Conservation (phyloP, 2,888 invertebrate genomes). For the Cerastis rubricosa region DNA sequence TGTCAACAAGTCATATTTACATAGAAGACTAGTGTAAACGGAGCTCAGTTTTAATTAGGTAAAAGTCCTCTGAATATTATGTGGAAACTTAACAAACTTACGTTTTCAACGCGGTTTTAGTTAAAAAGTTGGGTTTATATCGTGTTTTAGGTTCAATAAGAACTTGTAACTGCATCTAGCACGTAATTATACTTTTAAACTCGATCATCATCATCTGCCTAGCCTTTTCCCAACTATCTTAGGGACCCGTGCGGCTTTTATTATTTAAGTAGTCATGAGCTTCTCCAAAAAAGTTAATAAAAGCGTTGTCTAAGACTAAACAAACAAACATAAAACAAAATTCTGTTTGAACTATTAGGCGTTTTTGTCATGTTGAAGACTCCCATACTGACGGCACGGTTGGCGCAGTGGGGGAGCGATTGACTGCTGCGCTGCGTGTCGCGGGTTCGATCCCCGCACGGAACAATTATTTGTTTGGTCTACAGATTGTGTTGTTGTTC, state of each 20-base stretch:
- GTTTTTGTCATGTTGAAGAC: not conserved
- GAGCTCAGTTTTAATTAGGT: conserved; percentile 47
- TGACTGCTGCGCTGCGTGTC: too few relatives aligned
- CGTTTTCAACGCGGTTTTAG: conserved; percentile 21
- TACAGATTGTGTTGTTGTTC: too few relatives aligned
- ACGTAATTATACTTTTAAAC: not conserved
- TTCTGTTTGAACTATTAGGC: not conserved
- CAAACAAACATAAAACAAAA: not conserved
- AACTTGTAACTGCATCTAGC: not conserved
- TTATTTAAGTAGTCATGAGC: not conserved
- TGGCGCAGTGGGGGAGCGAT: too few relatives aligned
- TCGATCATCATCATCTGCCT: not conserved
- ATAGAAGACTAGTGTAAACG: conserved; percentile 45
- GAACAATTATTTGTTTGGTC: too few relatives aligned
- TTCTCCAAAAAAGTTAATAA: not conserved
- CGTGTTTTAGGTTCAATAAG: conserved; percentile 12
- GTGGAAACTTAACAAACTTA: conserved; percentile 30
- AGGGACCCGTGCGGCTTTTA: not conserved
- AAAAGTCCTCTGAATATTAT: conserved; percentile 45
- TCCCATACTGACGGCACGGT: too few relatives aligned
- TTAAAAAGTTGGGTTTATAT: conserved; percentile 9
- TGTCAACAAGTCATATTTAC: conserved; percentile 42
- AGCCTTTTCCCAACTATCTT: not conserved
- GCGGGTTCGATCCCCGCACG: too few relatives aligned
- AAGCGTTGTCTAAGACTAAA: not conserved